These are phyloP conservation scores for Callyntrura sp. DNA, from an alignment of 2,888 invertebrate genomes.

Conservation along the genomic window DNA sequence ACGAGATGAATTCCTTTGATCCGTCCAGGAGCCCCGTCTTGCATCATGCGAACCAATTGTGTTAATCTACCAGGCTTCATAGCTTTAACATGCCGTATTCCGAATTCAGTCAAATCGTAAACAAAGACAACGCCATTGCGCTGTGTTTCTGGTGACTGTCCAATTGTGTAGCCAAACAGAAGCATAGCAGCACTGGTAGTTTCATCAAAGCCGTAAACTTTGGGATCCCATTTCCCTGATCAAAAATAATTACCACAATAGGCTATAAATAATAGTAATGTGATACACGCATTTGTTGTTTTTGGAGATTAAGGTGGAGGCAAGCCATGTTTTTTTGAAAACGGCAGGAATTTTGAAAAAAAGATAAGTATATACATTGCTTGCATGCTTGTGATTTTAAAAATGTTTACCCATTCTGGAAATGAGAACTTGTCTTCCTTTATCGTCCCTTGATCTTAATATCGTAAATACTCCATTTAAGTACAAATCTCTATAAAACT, in stretches of 20 bases:
- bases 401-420: conserved; percentile 49
- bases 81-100: conserved; percentile 65
- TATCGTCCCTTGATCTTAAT: conserved; percentile 46
- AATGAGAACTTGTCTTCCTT: conserved; percentile 63
- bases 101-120: conserved; percentile 59
- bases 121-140: conserved; percentile 66
- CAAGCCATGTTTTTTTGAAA: too few relatives aligned
- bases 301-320: too few relatives aligned
- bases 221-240: conserved; percentile 67
- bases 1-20: conserved; percentile 72
- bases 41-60: conserved; percentile 67
- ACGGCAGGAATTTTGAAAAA: too few relatives aligned
- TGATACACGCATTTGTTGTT: too few relatives aligned
- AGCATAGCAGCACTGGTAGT: conserved; percentile 54
- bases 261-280: too few relatives aligned
- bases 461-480: conserved; percentile 49
- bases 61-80: conserved; percentile 60
- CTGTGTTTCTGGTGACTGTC: conserved; percentile 61
- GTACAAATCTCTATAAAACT: conserved; percentile 54
- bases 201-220: conserved; percentile 58
- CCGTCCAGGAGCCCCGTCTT: conserved; percentile 45
- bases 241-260: too few relatives aligned
- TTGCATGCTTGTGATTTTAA: too few relatives aligned
- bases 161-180: conserved; percentile 41
- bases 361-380: too few relatives aligned